A percentile compares a stretch with the other conserved stretches of the same genome.
Conservation (phyloP, 2,888 invertebrate genomes). For the Rhogogaster chlorosoma region DNA sequence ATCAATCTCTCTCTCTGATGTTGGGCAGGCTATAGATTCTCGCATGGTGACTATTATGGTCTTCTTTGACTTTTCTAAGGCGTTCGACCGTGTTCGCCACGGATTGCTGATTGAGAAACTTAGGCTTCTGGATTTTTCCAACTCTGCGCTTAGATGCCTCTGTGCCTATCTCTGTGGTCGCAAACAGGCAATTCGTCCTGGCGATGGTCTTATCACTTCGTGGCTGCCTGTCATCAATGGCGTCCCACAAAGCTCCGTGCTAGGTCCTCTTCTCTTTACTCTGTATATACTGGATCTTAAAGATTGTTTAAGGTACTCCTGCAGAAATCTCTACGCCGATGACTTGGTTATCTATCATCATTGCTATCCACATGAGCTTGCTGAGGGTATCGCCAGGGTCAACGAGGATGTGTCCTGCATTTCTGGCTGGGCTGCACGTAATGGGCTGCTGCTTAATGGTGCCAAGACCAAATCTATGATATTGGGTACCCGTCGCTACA, state of each 20-base stretch:
- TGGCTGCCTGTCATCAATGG: not conserved
- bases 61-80: conserved; percentile 45
- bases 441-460: no score
- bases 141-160: no score
- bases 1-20: no score
- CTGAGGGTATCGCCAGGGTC: not conserved
- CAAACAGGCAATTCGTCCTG: not conserved
- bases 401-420: not conserved
- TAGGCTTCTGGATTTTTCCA: not conserved
- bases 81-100: conserved; percentile 31
- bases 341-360: conserved; percentile 37
- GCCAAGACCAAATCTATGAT: no score
- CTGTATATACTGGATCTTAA: conserved; percentile 44
- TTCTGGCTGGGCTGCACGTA: not conserved
- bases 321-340: conserved; percentile 23
- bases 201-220: not conserved
- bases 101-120: not conserved
- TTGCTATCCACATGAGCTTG: not conserved
- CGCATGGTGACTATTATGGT: conserved; percentile 11
- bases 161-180: no score
- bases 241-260: conserved; percentile 18
- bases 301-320: not conserved
- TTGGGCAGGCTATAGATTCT: not conserved
- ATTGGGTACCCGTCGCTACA: no score
- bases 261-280: conserved; percentile 42